Conservation (phyloP, 2,888 invertebrate genomes). For the Latrodectus elegans region DNA sequence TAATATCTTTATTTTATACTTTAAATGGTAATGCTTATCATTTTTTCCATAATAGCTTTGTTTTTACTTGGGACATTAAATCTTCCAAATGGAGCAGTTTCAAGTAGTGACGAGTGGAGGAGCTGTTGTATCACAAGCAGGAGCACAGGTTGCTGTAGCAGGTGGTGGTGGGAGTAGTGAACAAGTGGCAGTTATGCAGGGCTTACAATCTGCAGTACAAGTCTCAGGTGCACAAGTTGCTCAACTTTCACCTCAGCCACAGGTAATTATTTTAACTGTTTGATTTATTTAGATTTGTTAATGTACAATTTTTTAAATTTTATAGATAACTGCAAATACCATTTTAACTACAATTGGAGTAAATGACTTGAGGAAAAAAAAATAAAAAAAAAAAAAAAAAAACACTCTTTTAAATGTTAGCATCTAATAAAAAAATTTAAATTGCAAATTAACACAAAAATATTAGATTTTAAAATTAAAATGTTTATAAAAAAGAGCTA, state of each 20-base stretch:
- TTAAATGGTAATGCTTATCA: too few relatives aligned
- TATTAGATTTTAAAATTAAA: too few relatives aligned
- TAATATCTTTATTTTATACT: too few relatives aligned
- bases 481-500: too few relatives aligned
- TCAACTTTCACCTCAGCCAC: constrained; percentile 63
- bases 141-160: constrained; percentile 57
- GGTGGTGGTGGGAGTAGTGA: constrained; percentile 54
- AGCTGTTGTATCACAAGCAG: constrained; percentile 52
- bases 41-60: too few relatives aligned
- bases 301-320: background rate
- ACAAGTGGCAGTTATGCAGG: constrained; percentile 70
- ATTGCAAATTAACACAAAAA: background rate
- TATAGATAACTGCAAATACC: background rate
- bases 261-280: constrained; percentile 30
- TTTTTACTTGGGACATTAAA: background rate
- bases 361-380: too few relatives aligned
- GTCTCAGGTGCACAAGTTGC: constrained; percentile 69
- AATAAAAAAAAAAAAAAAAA: too few relatives aligned
- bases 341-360: too few relatives aligned
- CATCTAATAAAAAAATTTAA: background rate
- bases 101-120: constrained; percentile 70
- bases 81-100: constrained; percentile 70
- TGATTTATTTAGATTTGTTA: background rate
- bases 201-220: constrained; percentile 70
- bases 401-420: background rate